Conservation (phyloP, 2,113 vertebrate species). For the Chloropsis cyanopogon region DNA sequence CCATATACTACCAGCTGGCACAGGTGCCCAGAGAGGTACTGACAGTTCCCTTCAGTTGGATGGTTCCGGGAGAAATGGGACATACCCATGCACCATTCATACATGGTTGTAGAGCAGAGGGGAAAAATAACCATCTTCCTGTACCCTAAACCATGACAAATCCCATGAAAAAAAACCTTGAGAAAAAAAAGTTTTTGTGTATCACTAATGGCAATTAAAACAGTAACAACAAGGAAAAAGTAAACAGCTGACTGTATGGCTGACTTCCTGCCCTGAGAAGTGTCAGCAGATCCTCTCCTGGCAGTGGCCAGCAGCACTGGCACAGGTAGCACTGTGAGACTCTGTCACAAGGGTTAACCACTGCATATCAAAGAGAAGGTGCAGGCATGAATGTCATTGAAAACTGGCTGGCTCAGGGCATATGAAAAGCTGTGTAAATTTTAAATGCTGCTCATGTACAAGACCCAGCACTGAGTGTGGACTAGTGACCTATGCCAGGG, state of each 20-base stretch:
- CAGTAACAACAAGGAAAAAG: neutral
- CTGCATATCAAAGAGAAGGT: neutral
- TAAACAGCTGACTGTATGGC: neutral
- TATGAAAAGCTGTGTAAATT: neutral
- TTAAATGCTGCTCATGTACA: neutral
- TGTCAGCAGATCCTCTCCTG: neutral
- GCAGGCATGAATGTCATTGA: neutral
- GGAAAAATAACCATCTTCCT: neutral
- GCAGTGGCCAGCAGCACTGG: neutral
- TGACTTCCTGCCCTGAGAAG: neutral
- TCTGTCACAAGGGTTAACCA: neutral
- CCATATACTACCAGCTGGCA: neutral
- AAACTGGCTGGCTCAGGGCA: neutral
- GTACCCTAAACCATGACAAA: neutral
- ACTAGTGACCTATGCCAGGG: neutral
- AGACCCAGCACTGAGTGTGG: neutral
- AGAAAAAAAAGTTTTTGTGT: neutral
- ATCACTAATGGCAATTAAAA: neutral
- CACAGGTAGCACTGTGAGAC: neutral
- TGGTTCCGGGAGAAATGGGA: neutral
- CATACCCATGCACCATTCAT: neutral
- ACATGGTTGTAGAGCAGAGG: neutral
- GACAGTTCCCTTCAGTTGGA: neutral
- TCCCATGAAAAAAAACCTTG: accelerated
- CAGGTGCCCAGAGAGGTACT: neutral